Evolutionary conservation across 53 echinoderm and acorn worm species (phyloP), one percentile per base, ranked within the genome.

Genomic region (Hippasteria phrygiana): DNA sequence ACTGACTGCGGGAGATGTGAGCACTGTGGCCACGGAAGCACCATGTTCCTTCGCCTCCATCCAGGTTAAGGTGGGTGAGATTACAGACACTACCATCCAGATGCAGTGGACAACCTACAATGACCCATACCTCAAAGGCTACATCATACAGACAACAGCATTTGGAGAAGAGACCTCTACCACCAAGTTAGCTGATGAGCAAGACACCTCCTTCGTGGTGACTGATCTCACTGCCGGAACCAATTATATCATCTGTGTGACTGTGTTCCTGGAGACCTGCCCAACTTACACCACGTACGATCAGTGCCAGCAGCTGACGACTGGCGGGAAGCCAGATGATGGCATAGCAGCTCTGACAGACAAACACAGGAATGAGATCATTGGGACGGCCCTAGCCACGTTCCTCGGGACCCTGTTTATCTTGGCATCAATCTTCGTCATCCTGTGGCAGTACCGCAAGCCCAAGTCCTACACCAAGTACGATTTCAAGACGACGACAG

Each of bases 401-500:
- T 87, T 92, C 55, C 56, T 95, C 0, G 93, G 92, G 32, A 97
- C 98, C 1, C 87, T 95, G 9, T 79, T 97, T 42, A 72, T 97
- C 29, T 90, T 97, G 59, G 95, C 94, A 12, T 87, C 94, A 0
- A 90, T 95, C 43, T 97, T 97, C 87, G 91, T 97, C 16, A 95
- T 97, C 67, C 82, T 93, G 50, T 97, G 98, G 98, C 83, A 90
- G 50, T 95, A 94, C 88, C 87, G 92, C 79, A 95, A 94, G 54
- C 98, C 98, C 7, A 93, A 83, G 71, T 87, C 89, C 17, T 91
- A 88, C 87, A 91, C 77, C 42, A 92, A 94, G 62, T 97, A 97
- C 40, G 95, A 97, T 39, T 97, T 97, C 79, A 90, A 95, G 48
- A 77, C 76, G 10, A 93, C 88, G 26, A 84, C 90, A 17, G 93